Evolutionary conservation across 2,113 vertebrate genomes (phyloP), one percentile per base, ranked within the genome.

Genomic region (Hemiscyllium ocellatum): DNA sequence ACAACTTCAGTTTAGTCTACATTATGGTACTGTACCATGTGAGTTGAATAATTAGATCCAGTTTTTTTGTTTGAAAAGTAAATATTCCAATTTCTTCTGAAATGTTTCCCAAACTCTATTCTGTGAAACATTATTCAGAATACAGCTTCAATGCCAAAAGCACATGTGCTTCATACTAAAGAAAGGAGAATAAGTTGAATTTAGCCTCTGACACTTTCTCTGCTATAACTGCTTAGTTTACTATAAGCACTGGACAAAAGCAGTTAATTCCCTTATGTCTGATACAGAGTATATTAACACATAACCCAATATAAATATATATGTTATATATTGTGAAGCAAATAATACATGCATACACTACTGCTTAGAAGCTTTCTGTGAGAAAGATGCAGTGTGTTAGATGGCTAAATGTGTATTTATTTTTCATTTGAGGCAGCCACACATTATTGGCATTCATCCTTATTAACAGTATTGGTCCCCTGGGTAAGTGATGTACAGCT

Each of bases 51-150:
- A 93, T 61, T 68, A 42, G 61, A 37, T 66, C 19, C 61, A 93
- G 89, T 65, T 42, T 93, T 93, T n/a, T 29, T 33, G 50, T 20
- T n/a, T 3, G n/a, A 80, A 80, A 52, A 17, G 56, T 66, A 66
- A 66, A 66, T 22, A 17, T 66, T 93, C 65, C 33, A 66, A 19
- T 66, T 65, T 93, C 61, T 68, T 93, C 66, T 93, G 61, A 93
- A 93, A 37, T 93, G 33, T 68, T 66, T 65, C 89, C 89, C 89
- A 93, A 93, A 93, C n/a, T 65, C 89, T 90, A 90, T 61, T 90
- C 87, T 61, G 87, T 29, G 52, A 0, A 33, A 52, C 17, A 3
- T 37, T 93, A 68, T 22, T 68, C 89, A 93, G 33, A 93, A 93
- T 68, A 19, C 33, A 66, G 29, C 17, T 93, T 68, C 61, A 65